Base-by-base conservation (phyloP, 1,140 invertebrate genomes). In the Leptinotarsa texana region DNA sequence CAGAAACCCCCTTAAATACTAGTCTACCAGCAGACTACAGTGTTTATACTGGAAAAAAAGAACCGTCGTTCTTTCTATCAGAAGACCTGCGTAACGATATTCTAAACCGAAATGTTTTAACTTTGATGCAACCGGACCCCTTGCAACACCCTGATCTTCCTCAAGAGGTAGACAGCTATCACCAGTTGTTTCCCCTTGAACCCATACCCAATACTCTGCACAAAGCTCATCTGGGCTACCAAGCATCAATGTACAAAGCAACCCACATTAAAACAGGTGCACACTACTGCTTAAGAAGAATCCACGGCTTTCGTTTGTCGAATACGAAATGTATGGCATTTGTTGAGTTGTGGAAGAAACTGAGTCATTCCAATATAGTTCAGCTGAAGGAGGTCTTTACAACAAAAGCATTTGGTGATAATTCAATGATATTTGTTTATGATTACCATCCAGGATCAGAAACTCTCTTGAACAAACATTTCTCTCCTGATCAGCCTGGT, bases 341-440 rank as follows among this genome's bases (percentile, higher is more conserved):
- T 69, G 93, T 96, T 51, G 96, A 98, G 77, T 90, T 93, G 87
- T 99, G 97, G 97, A 97, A 97, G 84, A 94, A 95, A 85, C 87
- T 98, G 22, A 91, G 93, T 79, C 96, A 98, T 87, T 94, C 96
- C 78, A 98, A 98, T 89, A 90, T 98, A 75, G 95, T 98, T 62
- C 92, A 94, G 78, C 88, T 98, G 57, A 90, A 94, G 84, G 96
- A 98, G 86, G 94, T 96, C 72, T 98, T 99, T 86, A 96, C 95
- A 13, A 98, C 97, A 49, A 97, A 97, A 87, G 93, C 93, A 51
- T 98, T 98, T 87, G 94, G 94, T 82, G 97, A 98, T 89, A 93
- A 95, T 88, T 98, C 97, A 69, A 92, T 98, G 87, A 91, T 99
- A 78, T 96, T 99, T 88, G 96, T 98, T 67, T 98, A 98, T 86